Evolutionary conservation across 2,888 invertebrate species (phyloP).

Genomic region (Meiosimyza platycephala): DNA sequence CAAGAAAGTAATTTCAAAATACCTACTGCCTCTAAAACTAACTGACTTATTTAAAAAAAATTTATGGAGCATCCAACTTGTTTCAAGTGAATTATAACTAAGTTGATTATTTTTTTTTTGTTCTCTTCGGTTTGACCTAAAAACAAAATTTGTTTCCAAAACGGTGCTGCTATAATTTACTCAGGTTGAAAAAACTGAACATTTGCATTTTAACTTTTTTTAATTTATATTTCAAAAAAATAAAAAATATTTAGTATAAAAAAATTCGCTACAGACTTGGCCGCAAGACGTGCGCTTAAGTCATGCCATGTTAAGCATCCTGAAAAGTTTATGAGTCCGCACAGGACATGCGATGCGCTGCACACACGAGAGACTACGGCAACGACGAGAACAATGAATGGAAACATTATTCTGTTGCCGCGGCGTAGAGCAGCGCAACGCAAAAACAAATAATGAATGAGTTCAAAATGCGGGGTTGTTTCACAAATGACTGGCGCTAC

Average conservation of each 20-base stretch:
- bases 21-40: no score
- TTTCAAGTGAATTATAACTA: no score
- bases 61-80: no score
- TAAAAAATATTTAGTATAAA: conserved; percentile 4
- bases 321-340: conserved; percentile 31
- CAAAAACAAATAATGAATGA: conserved; percentile 21
- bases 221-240: background rate
- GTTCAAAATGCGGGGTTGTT: background rate
- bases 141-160: no score
- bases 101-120: no score
- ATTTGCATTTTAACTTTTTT: conserved; percentile 3
- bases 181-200: no score
- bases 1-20: no score
- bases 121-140: no score
- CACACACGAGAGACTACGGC: conserved; percentile 18
- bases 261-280: conserved; percentile 10
- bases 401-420: background rate
- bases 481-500: no score
- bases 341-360: conserved; percentile 17
- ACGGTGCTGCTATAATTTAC: no score
- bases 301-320: conserved; percentile 25
- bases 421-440: background rate
- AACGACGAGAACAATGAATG: conserved; percentile 4
- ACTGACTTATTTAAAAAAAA: no score
- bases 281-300: conserved; percentile 15